A percentile compares a stretch with the other conserved stretches of the same genome.
These are phyloP conservation scores for Theropithecus gelada DNA, from an alignment of 2,113 vertebrate species.

Conservation along the genomic window DNA sequence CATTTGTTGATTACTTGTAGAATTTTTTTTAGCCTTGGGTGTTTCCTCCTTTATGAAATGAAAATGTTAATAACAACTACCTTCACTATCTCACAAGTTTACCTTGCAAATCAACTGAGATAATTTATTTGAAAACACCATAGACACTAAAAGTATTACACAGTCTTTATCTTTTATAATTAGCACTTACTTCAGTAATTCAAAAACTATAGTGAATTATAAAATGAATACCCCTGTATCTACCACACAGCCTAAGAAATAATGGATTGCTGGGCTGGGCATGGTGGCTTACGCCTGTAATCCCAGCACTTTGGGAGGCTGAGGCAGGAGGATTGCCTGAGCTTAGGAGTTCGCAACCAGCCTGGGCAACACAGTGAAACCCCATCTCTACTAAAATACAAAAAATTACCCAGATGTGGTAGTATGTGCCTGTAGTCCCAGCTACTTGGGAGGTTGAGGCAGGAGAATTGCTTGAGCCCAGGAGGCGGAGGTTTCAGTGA, in stretches of 20 bases:
- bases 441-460: no score
- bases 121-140: background rate
- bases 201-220: background rate
- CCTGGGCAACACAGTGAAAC: no score
- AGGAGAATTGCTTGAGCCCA: no score
- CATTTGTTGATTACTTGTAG: background rate
- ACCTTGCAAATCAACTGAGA: background rate
- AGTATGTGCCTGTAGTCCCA: no score
- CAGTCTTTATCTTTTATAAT: background rate
- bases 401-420: no score
- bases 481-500: no score
- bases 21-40: background rate
- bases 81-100: background rate
- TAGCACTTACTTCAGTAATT: background rate
- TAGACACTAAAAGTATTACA: background rate
- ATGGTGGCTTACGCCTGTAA: no score
- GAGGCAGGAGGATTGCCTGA: no score
- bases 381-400: no score
- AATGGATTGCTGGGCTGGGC: background rate
- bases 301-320: no score
- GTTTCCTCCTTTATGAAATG: background rate
- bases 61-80: background rate
- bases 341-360: no score
- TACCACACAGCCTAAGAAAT: background rate
- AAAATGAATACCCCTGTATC: background rate